phyloP scores from a whole-genome alignment of 1,140 invertebrate genomes.

The Trissolcus basalis region DNA sequence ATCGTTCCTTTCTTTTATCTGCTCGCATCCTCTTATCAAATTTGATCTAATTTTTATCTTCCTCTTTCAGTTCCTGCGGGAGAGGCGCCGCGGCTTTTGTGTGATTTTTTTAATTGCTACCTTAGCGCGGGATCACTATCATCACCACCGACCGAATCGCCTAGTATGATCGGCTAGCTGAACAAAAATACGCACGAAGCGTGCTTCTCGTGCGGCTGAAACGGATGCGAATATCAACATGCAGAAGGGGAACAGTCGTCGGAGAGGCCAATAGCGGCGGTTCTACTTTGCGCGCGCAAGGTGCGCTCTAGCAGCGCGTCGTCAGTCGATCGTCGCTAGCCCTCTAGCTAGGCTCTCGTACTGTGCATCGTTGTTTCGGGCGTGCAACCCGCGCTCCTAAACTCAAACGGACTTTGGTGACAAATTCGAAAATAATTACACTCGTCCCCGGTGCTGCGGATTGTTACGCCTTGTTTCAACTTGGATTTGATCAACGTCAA shows the following conservation, averaged over 20 bases:
- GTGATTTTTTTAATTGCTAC: slow-evolving; percentile 16
- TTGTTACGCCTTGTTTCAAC: no score
- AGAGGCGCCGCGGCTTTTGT: background rate
- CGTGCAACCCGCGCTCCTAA: slow-evolving; percentile 14
- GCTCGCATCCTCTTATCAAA: no score
- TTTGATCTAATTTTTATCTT: no score
- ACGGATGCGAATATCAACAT: slow-evolving; percentile 54
- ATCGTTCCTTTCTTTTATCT: no score
- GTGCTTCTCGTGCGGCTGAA: slow-evolving; percentile 18
- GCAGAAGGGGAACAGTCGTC: slow-evolving; percentile 47
- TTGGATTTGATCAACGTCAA: slow-evolving; percentile 7
- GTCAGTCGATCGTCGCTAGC: slow-evolving; percentile 66
- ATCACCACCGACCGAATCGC: slow-evolving; percentile 46
- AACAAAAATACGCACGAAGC: slow-evolving; percentile 46
- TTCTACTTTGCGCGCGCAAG: slow-evolving; percentile 51
- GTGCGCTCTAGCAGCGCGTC: slow-evolving; percentile 56
- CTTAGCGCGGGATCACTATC: slow-evolving; percentile 33
- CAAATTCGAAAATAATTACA: no score
- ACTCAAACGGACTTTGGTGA: slow-evolving; percentile 1
- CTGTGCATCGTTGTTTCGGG: slow-evolving; percentile 12
- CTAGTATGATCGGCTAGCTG: slow-evolving; percentile 23
- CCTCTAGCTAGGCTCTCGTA: slow-evolving; percentile 40
- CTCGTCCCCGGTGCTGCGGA: no score
- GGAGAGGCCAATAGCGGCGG: slow-evolving; percentile 42
- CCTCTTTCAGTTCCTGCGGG: no score